These are phyloP conservation scores for Sicus ferrugineus DNA, from an alignment of 2,888 invertebrate species.

Conservation along the genomic window DNA sequence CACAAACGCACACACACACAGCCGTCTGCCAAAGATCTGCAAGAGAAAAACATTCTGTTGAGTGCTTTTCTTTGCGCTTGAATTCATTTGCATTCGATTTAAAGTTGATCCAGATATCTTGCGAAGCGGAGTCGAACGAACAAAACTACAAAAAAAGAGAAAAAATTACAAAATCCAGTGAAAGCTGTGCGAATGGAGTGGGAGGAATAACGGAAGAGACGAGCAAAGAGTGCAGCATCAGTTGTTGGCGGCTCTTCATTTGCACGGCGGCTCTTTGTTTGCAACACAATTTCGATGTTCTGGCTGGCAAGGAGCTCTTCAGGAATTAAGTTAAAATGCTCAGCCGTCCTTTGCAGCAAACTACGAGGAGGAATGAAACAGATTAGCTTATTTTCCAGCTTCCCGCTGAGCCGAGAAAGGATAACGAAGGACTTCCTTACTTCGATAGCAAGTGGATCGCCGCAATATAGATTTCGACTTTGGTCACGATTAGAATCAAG, in stretches of 20 bases:
- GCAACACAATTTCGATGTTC: not conserved
- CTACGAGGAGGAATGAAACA: too few relatives aligned
- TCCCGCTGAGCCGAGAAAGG: too few relatives aligned
- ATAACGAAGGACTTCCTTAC: too few relatives aligned
- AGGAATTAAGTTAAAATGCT: not conserved
- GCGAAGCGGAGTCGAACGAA: not conserved
- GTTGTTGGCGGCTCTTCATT: not conserved
- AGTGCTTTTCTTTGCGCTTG: slow-evolving; percentile 16
- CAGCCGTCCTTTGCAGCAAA: too few relatives aligned
- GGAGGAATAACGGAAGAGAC: not conserved
- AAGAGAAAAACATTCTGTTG: not conserved
- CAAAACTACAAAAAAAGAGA: too few relatives aligned
- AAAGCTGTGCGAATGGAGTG: not conserved
- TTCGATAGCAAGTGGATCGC: too few relatives aligned
- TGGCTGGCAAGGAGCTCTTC: not conserved
- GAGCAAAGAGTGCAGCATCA: not conserved
- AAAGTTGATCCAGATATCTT: not conserved
- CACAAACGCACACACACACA: too few relatives aligned
- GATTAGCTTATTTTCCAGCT: too few relatives aligned
- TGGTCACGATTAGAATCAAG: too few relatives aligned
- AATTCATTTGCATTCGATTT: slow-evolving; percentile 17
- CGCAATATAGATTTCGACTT: too few relatives aligned
- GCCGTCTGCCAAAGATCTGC: not conserved
- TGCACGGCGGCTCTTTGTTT: not conserved
- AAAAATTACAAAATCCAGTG: not conserved